Percentiles rank a stretch among this genome's conserved stretches.
Evolutionary conservation across 2,113 vertebrate species (phyloP).

Genomic region (Paraplagusia blochii): DNA sequence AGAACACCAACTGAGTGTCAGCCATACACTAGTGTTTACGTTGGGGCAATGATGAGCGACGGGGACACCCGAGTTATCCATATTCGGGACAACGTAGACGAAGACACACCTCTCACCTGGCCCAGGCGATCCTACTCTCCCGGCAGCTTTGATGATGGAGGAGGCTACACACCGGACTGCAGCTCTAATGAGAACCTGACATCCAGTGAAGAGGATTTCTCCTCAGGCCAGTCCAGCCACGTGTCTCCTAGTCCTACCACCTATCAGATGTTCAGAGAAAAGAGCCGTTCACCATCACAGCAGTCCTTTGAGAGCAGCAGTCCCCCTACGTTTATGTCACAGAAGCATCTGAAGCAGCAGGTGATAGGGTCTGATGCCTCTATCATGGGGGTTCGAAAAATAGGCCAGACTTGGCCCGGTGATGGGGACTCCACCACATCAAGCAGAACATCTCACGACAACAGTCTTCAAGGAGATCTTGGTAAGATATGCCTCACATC

Average conservation of each 20-base stretch:
- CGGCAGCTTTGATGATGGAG: conserved; percentile 89
- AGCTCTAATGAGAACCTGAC: conserved; percentile 99
- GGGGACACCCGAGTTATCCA: conserved; percentile 74
- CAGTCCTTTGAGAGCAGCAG: conserved; percentile 96
- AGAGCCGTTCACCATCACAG: conserved; percentile 92
- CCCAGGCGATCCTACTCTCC: conserved; percentile 91
- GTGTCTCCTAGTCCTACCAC: conserved; percentile 92
- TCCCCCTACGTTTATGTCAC: conserved; percentile 90
- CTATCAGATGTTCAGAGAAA: conserved; percentile 83
- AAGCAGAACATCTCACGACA: conserved; percentile 81
- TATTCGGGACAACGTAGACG: conserved; percentile 76
- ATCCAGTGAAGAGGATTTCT: conserved; percentile 97
- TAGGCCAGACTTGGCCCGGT: conserved; percentile 88
- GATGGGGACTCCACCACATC: conserved; percentile 82
- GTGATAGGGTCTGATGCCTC: conserved; percentile 81
- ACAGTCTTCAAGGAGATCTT: conserved; percentile 86
- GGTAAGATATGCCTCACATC: conserved; percentile 69
- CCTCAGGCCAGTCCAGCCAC: conserved; percentile 91
- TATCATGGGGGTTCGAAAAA: conserved; percentile 82
- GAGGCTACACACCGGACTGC: conserved; percentile 95
- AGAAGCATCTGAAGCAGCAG: conserved; percentile 84
- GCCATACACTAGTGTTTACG: conserved; percentile 87
- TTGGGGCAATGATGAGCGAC: conserved; percentile 76
- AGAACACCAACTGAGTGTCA: conserved; percentile 82
- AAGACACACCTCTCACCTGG: conserved; percentile 89